Conservation (phyloP, 2,113 vertebrate species). For the Apeltes quadracus region DNA sequence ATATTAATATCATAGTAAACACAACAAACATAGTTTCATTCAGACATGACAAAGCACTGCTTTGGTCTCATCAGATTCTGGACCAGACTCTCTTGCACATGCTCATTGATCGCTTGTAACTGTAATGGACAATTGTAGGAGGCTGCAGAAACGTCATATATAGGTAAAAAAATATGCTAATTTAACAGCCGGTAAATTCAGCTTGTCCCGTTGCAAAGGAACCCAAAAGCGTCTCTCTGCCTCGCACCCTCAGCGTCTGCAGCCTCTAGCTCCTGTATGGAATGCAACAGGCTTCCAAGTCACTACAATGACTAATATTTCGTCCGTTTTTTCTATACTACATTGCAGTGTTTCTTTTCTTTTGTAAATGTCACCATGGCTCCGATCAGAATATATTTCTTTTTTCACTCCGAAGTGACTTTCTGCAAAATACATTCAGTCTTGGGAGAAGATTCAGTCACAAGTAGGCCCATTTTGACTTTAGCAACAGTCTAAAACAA, state of each 20-base stretch:
- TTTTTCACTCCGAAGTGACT: constrained; percentile 2
- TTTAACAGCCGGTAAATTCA: neutral
- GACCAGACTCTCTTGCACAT: neutral
- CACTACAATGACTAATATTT: neutral
- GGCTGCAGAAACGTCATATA: neutral
- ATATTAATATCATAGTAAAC: neutral
- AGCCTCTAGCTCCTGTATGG: neutral
- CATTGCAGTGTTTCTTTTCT: neutral
- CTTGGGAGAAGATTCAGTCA: constrained; percentile 12
- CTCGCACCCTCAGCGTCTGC: neutral
- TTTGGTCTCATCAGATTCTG: neutral
- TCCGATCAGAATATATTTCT: neutral
- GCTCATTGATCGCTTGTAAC: neutral
- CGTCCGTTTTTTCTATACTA: neutral
- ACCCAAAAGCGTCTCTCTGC: neutral
- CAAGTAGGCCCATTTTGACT: constrained; percentile 14
- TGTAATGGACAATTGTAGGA: neutral
- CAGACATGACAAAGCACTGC: too few relatives aligned
- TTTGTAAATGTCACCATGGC: neutral
- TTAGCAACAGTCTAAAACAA: constrained; percentile 21
- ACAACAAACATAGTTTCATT: neutral
- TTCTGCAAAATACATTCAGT: constrained; percentile 15
- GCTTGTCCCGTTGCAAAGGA: neutral
- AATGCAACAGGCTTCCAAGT: neutral
- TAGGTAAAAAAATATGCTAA: neutral